Evolutionary conservation across 1,140 invertebrate species (phyloP).

Genomic region (Gonatopus flavifemur): DNA sequence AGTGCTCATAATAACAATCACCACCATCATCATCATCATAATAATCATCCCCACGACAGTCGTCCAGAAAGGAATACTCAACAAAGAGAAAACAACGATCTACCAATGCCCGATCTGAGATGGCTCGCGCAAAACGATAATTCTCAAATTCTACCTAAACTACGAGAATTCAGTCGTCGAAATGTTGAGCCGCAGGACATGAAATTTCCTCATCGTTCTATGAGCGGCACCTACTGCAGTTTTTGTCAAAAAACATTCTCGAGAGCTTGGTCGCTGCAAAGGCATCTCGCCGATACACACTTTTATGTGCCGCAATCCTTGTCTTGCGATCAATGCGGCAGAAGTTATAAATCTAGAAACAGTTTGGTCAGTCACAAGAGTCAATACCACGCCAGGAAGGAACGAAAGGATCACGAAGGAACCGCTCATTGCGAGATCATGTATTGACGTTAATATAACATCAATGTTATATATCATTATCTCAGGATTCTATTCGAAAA

Average conservation of each 20-base stretch:
- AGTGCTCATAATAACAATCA: background rate
- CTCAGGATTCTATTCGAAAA: too few relatives aligned
- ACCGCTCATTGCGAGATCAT: conserved; percentile 31
- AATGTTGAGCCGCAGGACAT: conserved; percentile 18
- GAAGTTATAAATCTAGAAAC: conserved; percentile 60
- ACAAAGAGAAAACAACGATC: conserved; percentile 9
- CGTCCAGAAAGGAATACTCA: background rate
- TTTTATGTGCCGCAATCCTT: conserved; percentile 58
- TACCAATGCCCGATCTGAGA: conserved; percentile 12
- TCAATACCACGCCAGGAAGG: conserved; percentile 57
- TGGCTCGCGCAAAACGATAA: conserved; percentile 17
- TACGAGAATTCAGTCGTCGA: conserved; percentile 2
- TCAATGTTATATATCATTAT: too few relatives aligned
- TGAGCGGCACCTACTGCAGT: conserved; percentile 49
- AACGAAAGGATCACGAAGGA: conserved; percentile 42
- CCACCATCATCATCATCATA: background rate
- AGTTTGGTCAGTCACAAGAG: conserved; percentile 61
- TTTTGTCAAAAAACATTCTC: conserved; percentile 60
- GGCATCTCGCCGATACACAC: conserved; percentile 60
- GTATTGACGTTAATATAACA: too few relatives aligned
- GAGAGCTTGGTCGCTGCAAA: conserved; percentile 59
- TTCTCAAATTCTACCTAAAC: conserved; percentile 6
- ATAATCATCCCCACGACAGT: conserved; percentile 3
- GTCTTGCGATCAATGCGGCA: conserved; percentile 57
- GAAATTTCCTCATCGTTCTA: conserved; percentile 17